A percentile compares a stretch with the other conserved stretches of the same genome.
Evolutionary conservation across 1,140 invertebrate genomes (phyloP).

Genomic region (Polypedilum pembai): DNA sequence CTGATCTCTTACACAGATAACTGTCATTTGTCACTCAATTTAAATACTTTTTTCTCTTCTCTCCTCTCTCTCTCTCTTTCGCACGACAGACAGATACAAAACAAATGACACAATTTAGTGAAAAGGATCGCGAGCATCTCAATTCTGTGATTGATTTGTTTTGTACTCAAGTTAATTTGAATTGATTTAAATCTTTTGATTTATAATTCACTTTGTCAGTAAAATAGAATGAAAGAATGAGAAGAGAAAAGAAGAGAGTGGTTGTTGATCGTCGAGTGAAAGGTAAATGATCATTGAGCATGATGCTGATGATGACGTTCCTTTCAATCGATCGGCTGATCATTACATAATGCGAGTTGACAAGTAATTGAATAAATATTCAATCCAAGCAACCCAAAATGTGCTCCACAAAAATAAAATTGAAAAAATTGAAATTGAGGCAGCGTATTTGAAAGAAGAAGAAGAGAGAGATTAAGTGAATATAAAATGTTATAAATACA

Average conservation of each 20-base stretch:
- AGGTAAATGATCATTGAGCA: neutral
- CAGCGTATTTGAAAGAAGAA: too few species aligned
- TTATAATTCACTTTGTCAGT: neutral
- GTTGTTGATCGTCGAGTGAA: neutral
- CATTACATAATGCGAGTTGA: neutral
- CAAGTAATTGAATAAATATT: conserved; percentile 14
- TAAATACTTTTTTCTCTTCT: neutral
- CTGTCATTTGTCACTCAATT: conserved; percentile 8
- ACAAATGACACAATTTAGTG: conserved; percentile 13
- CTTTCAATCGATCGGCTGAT: neutral
- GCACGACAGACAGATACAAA: neutral
- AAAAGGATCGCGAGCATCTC: neutral
- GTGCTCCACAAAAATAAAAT: neutral
- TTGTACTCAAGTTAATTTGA: conserved; percentile 19
- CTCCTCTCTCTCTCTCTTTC: too few species aligned
- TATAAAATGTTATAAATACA: too few species aligned
- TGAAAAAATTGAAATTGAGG: too few species aligned
- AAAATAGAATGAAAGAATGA: neutral
- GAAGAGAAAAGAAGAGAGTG: neutral
- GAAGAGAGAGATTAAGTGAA: too few species aligned
- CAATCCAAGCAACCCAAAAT: neutral
- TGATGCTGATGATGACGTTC: neutral
- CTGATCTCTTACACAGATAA: conserved; percentile 5
- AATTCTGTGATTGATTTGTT: conserved; percentile 7
- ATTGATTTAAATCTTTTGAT: conserved; percentile 19